A percentile compares a stretch with the other conserved stretches of the same genome.
These are phyloP conservation scores for Danaus chrysippus DNA, from an alignment of 2,888 invertebrate genomes.

Conservation along the genomic window DNA sequence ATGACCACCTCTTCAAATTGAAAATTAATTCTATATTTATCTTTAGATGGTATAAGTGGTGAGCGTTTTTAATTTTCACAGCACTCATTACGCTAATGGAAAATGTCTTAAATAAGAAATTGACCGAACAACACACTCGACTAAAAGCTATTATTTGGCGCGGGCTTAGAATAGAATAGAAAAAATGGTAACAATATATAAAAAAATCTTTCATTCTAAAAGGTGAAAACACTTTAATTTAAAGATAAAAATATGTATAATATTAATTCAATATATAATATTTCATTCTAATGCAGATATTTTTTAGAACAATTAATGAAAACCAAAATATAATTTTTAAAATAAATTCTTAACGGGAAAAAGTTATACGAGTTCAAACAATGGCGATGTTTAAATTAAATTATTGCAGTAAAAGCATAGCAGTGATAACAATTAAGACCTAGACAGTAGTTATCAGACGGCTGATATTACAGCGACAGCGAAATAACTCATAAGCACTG, in stretches of 20 bases:
- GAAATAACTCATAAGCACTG: conserved; percentile 36
- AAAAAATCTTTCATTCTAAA: background rate
- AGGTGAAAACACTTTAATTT: background rate
- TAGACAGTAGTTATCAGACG: conserved; percentile 1
- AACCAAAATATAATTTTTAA: too few species aligned
- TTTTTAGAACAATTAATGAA: too few species aligned
- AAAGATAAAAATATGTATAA: too few species aligned
- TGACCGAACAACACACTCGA: conserved; percentile 24
- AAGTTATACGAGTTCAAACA: too few species aligned
- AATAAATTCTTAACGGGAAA: too few species aligned
- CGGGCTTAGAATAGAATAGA: conserved; percentile 4
- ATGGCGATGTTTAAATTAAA: too few species aligned
- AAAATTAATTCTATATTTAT: too few species aligned
- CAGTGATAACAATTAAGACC: background rate
- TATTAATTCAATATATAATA: too few species aligned
- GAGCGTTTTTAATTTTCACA: conserved; percentile 31
- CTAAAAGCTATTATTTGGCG: conserved; percentile 9
- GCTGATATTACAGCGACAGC: conserved; percentile 38
- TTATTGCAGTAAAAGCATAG: too few species aligned
- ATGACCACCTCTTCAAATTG: too few species aligned
- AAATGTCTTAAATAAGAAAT: conserved; percentile 29
- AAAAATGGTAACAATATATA: conserved; percentile 9
- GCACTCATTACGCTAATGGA: conserved; percentile 34
- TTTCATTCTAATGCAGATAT: too few species aligned
- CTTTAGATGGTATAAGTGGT: background rate